These are phyloP conservation scores for Drosophila albomicans DNA, from an alignment of 1,140 invertebrate genomes.

Conservation along the genomic window DNA sequence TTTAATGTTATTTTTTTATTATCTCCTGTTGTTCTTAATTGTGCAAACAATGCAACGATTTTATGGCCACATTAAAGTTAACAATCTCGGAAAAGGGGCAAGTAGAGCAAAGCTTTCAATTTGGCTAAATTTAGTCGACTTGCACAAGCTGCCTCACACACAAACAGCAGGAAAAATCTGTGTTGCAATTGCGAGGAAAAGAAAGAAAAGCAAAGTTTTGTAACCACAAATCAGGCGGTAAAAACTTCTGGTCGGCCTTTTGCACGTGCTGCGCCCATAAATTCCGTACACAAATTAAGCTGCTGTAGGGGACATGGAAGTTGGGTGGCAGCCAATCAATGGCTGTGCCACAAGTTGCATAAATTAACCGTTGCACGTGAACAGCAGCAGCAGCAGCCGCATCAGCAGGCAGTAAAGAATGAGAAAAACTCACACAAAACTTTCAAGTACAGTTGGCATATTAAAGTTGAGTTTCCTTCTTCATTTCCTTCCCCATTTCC, in stretches of 20 bases:
- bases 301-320: conserved; percentile 7
- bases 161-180: conserved; percentile 27
- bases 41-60: conserved; percentile 66
- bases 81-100: conserved; percentile 46
- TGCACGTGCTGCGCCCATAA: conserved; percentile 78
- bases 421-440: conserved; percentile 31
- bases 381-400: conserved; percentile 17
- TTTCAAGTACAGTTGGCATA: conserved; percentile 72
- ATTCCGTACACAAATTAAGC: conserved; percentile 75
- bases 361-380: conserved; percentile 79
- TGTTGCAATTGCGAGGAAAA: conserved; percentile 53
- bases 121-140: conserved; percentile 64
- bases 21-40: conserved; percentile 52
- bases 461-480: conserved; percentile 40
- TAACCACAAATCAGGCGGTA: conserved; percentile 81
- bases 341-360: conserved; percentile 75
- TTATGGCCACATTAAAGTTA: conserved; percentile 73
- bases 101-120: conserved; percentile 60
- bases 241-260: conserved; percentile 64
- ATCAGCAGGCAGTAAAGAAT: background rate
- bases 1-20: conserved; percentile 35
- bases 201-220: conserved; percentile 54
- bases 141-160: conserved; percentile 53
- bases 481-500: background rate
- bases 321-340: conserved; percentile 67